These are phyloP conservation scores for Vannuccia rotundouncinata DNA, from an alignment of 2,888 invertebrate genomes.

Conservation along the genomic window DNA sequence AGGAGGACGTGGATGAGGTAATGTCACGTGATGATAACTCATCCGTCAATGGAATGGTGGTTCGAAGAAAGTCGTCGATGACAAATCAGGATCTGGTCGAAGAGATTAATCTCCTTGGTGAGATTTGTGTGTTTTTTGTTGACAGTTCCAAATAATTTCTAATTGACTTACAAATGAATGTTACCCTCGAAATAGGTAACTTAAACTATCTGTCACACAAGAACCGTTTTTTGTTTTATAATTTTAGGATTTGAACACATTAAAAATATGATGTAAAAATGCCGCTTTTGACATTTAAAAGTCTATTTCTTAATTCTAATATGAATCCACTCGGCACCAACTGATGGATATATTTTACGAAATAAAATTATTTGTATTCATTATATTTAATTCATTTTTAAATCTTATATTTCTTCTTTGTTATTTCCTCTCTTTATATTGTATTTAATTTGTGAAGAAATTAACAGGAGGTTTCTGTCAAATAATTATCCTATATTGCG, in stretches of 20 bases:
- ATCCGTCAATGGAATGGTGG: conserved; percentile 1
- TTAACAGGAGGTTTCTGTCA: not conserved
- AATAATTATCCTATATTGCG: conserved; percentile 37
- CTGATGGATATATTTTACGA: too few relatives aligned
- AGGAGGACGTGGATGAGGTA: conserved; percentile 27
- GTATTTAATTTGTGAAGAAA: not conserved
- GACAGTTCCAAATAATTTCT: too few relatives aligned
- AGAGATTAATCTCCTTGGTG: conserved; percentile 5
- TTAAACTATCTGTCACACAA: too few relatives aligned
- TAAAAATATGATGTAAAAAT: too few relatives aligned
- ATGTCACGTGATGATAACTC: not conserved
- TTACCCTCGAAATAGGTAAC: too few relatives aligned
- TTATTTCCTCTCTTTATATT: not conserved
- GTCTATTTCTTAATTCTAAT: too few relatives aligned
- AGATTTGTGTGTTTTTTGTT: too few relatives aligned
- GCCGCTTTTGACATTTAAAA: too few relatives aligned
- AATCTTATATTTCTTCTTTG: not conserved
- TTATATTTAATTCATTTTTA: not conserved
- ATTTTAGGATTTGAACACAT: too few relatives aligned
- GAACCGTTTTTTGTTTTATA: too few relatives aligned
- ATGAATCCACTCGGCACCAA: too few relatives aligned
- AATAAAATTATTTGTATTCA: not conserved
- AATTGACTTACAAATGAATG: too few relatives aligned
- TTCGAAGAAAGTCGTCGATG: conserved; percentile 16
- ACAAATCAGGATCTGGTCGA: conserved; percentile 14